Conservation (phyloP, 2,113 vertebrate species). For the Nannospalax galili region DNA sequence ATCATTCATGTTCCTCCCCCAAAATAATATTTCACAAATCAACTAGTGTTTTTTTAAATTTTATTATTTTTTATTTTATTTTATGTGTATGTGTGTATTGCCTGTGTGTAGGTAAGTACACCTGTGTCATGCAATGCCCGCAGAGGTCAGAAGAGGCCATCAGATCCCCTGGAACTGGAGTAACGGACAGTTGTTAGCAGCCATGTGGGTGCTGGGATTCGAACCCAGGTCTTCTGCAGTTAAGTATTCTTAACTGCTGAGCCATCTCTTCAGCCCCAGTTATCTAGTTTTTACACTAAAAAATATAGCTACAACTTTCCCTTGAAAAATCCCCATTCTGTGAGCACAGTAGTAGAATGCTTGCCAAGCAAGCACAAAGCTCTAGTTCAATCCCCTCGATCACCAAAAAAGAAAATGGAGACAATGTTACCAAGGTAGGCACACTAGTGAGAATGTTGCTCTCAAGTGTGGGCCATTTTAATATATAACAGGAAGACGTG, state of each 20-base stretch:
- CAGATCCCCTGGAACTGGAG: no score
- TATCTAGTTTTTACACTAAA: conserved; percentile 34
- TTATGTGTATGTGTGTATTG: no score
- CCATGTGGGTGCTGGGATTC: no score
- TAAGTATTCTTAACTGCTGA: no score
- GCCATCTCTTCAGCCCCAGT: no score
- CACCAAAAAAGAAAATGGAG: neutral
- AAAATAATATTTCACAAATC: conserved; percentile 36
- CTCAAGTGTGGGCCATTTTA: neutral
- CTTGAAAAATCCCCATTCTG: neutral
- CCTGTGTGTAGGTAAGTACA: no score
- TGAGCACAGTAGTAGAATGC: neutral
- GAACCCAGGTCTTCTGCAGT: no score
- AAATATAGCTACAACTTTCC: neutral
- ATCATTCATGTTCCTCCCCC: neutral
- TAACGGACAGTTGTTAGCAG: no score
- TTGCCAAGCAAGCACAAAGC: neutral
- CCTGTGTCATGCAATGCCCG: no score
- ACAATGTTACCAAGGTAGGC: neutral
- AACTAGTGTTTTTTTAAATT: no score
- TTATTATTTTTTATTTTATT: no score
- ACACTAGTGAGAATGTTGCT: neutral
- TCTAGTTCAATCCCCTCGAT: neutral
- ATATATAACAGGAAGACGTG: neutral
- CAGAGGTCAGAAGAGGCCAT: no score